These are phyloP conservation scores for Plecturocebus donacophilus DNA, from an alignment of 2,113 vertebrate genomes.

Conservation along the genomic window DNA sequence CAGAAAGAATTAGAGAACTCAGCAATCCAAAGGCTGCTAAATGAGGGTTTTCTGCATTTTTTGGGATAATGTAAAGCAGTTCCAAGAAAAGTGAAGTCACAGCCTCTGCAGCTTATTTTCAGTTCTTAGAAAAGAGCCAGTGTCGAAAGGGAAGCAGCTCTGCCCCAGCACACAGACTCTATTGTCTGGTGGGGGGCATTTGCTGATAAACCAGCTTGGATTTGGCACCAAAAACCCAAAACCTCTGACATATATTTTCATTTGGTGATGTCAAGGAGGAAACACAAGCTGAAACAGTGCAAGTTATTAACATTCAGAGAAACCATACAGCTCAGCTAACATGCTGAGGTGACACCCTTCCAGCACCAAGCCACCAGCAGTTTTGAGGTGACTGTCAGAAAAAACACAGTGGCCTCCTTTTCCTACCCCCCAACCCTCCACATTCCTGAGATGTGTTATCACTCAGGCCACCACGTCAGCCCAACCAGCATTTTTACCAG, in stretches of 20 bases:
- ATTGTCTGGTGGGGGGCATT: not conserved
- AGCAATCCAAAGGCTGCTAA: conserved; percentile 53
- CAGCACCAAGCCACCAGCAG: not conserved
- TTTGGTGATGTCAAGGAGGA: conserved; percentile 51
- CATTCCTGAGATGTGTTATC: not conserved
- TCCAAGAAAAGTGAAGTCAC: conserved; percentile 82
- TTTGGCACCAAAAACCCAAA: conserved; percentile 53
- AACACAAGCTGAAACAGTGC: conserved; percentile 35
- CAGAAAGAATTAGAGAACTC: conserved; percentile 66
- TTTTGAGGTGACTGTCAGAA: not conserved
- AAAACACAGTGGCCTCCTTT: not conserved
- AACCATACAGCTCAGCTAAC: not conserved
- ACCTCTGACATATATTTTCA: conserved; percentile 31
- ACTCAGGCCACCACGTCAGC: not conserved
- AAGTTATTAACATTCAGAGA: conserved; percentile 53
- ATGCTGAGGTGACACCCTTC: not conserved
- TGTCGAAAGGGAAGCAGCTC: conserved; percentile 66
- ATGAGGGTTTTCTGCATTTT: conserved; percentile 50
- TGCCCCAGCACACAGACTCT: not conserved
- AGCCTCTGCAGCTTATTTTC: conserved; percentile 60
- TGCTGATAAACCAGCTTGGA: conserved; percentile 53
- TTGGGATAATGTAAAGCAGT: conserved; percentile 76
- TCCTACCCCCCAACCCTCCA: not conserved
- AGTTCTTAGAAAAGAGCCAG: conserved; percentile 77
- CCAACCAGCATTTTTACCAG: not conserved